Percentiles rank a stretch among this genome's conserved stretches.
Evolutionary conservation across 2,113 vertebrate species (phyloP).

Genomic region (Archilochus colubris): DNA sequence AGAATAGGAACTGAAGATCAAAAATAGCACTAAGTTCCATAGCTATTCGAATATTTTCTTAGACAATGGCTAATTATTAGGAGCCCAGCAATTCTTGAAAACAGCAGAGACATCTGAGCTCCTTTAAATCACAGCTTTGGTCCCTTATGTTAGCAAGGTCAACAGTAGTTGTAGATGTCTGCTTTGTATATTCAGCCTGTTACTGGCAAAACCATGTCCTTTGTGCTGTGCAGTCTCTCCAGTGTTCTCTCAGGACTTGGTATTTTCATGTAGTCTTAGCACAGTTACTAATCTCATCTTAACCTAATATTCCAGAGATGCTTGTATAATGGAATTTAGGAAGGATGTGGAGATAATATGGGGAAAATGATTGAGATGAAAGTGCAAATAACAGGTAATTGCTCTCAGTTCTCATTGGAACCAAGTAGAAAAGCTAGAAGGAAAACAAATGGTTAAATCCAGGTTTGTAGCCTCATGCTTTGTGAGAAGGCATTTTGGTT

Average conservation of each 20-base stretch:
- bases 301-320: neutral
- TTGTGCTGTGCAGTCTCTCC: neutral
- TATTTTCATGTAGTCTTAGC: neutral
- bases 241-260: neutral
- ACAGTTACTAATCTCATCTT: neutral
- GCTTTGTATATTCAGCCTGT: neutral
- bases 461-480: neutral
- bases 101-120: slow-evolving; percentile 11
- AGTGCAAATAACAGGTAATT: neutral
- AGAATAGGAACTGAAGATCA: neutral
- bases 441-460: neutral
- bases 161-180: slow-evolving; percentile 24
- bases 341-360: neutral
- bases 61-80: slow-evolving; percentile 31
- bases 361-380: neutral
- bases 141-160: slow-evolving; percentile 32
- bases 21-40: slow-evolving; percentile 18
- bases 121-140: slow-evolving; percentile 12
- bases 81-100: neutral
- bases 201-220: neutral
- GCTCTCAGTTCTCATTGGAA: neutral
- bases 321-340: neutral
- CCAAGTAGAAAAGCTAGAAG: neutral
- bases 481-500: neutral
- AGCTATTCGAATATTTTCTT: slow-evolving; percentile 50